Evolutionary conservation across 2,888 invertebrate species (phyloP), one percentile per base, ranked within the genome.

Genomic region (Germaria angustata): DNA sequence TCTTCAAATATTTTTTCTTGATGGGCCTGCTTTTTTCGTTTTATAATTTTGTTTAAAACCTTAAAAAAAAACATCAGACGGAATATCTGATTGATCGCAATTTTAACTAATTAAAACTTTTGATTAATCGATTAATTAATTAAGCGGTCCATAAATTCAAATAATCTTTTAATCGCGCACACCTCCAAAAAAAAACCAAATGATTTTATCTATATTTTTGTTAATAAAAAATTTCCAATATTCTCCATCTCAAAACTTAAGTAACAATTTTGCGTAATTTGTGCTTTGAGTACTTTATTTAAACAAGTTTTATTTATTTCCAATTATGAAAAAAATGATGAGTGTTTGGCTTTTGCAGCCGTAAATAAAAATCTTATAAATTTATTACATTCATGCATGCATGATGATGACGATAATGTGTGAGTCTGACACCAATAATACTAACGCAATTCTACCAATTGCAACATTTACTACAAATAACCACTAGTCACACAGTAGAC

Each of bases 381-480:
- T 73, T 75, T 69, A 63, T 44, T 39, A 34, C 57, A 63, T 32
- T 69, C 80, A 69, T 76, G 76, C 76, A 76, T 44, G 51, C 72
- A 66, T 69, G 65, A 15, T 59, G 65, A 49, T n/a, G 63, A 55
- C 3, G 55, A 41, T 59, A 55, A 68, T 36, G 61, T 72, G 57
- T 75, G 57, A 13, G 80, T 28, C 72, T 72, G 61, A 51, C 32
- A 13, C 49, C 41, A 69, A 61, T n/a, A n/a, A n/a, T 24, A 57
- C 55, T 71, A 82, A 78, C 78, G 78, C 73, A 82, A 78, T 78
- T 65, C 68, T 75, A 69, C 69, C 73, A 78, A 75, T 82, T 82
- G 81, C 81, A 82, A 82, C 75, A 82, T 82, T 82, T 79, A 71
- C 73, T 69, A 80, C 69, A 80, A 63, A 75, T 53, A 75, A 61